phyloP scores from a whole-genome alignment of 2,797 vertebrate species.

The Ataeniobius toweri region DNA sequence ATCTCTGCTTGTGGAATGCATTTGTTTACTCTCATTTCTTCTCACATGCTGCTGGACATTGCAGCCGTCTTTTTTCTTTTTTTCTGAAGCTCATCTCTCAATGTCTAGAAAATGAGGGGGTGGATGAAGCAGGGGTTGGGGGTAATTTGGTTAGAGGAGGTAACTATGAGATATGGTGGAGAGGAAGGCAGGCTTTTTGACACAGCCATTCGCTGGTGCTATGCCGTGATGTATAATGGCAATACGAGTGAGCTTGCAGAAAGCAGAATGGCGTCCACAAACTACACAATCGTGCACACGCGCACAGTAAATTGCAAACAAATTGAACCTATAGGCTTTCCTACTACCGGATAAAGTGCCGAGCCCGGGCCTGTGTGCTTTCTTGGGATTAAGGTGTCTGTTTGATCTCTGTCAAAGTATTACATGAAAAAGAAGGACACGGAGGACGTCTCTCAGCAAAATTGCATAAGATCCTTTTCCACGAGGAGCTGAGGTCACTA shows the following conservation, averaged over 20 bases:
- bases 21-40: conserved; percentile 45
- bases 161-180: conserved; percentile 83
- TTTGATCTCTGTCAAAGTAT: conserved; percentile 58
- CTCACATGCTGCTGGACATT: conserved; percentile 45
- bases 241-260: conserved; percentile 69
- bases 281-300: conserved; percentile 35
- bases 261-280: conserved; percentile 43
- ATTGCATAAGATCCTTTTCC: conserved; percentile 54
- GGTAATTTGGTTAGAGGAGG: conserved; percentile 83
- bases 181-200: conserved; percentile 77
- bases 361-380: conserved; percentile 33
- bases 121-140: conserved; percentile 56
- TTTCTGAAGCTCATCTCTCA: conserved; percentile 67
- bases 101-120: conserved; percentile 56
- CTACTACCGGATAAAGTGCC: conserved; percentile 31
- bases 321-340: conserved; percentile 59
- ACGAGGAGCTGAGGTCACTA: conserved; percentile 53
- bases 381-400: conserved; percentile 47
- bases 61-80: conserved; percentile 49
- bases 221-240: conserved; percentile 80
- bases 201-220: conserved; percentile 70
- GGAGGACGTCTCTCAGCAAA: conserved; percentile 37
- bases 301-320: conserved; percentile 51
- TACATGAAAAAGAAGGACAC: conserved; percentile 55
- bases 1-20: conserved; percentile 19